Evolutionary conservation across 2,113 vertebrate genomes (phyloP).

Genomic region (Amblyopsis rosae): DNA sequence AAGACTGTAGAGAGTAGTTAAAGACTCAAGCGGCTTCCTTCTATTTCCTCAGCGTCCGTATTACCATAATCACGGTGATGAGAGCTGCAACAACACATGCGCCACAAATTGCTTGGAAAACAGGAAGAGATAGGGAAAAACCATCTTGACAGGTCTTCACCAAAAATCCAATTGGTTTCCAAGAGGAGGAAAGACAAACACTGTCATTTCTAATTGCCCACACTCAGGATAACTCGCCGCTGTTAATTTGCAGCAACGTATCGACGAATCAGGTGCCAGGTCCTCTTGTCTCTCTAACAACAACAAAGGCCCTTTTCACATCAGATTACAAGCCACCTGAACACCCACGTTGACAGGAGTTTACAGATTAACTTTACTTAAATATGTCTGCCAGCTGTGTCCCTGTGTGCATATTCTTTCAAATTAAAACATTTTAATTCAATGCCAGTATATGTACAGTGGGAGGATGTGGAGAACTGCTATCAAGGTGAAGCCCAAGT

Average conservation of each 20-base stretch:
- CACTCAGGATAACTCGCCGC: constrained; percentile 58
- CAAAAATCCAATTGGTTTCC: constrained; percentile 48
- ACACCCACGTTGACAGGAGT: constrained; percentile 68
- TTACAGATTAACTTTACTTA: constrained; percentile 73
- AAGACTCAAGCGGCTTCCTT: constrained; percentile 39
- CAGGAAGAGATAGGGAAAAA: constrained; percentile 21
- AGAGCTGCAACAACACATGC: constrained; percentile 38
- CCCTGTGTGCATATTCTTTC: constrained; percentile 42
- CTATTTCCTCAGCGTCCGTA: constrained; percentile 37
- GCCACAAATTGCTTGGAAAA: constrained; percentile 44
- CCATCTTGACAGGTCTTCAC: constrained; percentile 56
- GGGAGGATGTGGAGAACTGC: constrained; percentile 21
- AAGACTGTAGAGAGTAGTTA: constrained; percentile 38
- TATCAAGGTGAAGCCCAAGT: constrained; percentile 26
- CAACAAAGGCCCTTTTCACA: constrained; percentile 68
- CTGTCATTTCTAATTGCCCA: constrained; percentile 71
- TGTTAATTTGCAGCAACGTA: constrained; percentile 63
- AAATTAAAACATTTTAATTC: constrained; percentile 64
- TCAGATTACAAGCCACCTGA: constrained; percentile 70
- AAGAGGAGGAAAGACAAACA: constrained; percentile 61
- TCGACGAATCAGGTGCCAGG: constrained; percentile 70
- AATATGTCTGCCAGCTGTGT: constrained; percentile 74
- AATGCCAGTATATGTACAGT: constrained; percentile 34
- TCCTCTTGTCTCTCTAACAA: constrained; percentile 55
- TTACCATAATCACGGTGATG: constrained; percentile 54